A percentile compares a stretch with the other conserved stretches of the same genome.
These are phyloP conservation scores for Prionailurus bengalensis DNA, from an alignment of 2,113 vertebrate species.

Conservation along the genomic window DNA sequence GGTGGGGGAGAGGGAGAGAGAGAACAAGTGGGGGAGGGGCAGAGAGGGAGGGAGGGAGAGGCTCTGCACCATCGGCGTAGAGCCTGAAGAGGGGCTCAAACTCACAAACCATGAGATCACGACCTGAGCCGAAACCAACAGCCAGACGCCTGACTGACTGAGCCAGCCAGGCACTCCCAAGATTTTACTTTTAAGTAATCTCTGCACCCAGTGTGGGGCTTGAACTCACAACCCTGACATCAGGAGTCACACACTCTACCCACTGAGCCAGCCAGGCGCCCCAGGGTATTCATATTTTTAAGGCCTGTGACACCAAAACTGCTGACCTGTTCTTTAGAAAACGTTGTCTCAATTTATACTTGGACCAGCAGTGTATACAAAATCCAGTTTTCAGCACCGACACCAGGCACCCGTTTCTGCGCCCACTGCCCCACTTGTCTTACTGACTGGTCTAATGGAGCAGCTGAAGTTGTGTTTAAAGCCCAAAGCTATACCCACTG, in stretches of 20 bases:
- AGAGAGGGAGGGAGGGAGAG: too few species aligned
- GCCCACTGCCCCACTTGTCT: background rate
- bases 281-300: background rate
- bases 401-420: background rate
- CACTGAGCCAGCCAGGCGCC: background rate
- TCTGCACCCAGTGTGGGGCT: background rate
- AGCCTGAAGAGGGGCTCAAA: too few species aligned
- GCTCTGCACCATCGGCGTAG: too few species aligned
- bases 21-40: too few species aligned
- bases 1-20: too few species aligned
- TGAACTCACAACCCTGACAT: background rate
- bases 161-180: background rate
- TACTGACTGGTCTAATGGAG: background rate
- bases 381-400: background rate
- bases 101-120: too few species aligned
- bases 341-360: background rate
- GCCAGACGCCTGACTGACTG: background rate
- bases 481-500: background rate
- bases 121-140: background rate
- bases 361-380: too few species aligned
- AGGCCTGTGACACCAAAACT: background rate
- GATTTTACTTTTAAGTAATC: background rate
- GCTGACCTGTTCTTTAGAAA: background rate
- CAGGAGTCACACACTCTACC: background rate
- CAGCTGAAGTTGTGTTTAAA: background rate